Percentiles rank a stretch among this genome's conserved stretches.
These are phyloP conservation scores for Odocoileus hemionus DNA, from an alignment of 2,113 vertebrate species.

Conservation along the genomic window DNA sequence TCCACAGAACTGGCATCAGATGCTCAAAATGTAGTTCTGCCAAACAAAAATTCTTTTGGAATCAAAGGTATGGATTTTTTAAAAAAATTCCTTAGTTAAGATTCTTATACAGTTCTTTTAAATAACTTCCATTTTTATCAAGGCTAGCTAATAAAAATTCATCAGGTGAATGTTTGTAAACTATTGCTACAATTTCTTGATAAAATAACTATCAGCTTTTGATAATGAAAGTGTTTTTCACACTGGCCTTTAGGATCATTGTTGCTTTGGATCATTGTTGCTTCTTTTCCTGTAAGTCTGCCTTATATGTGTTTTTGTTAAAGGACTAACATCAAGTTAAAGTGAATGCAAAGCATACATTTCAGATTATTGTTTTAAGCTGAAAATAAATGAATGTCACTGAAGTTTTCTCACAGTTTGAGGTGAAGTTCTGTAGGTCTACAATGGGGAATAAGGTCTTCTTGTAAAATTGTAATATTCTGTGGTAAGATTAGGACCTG, in stretches of 20 bases:
- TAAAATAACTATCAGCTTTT: neutral
- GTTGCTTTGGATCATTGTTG: neutral
- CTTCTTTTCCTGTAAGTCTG: neutral
- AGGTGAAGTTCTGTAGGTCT: neutral
- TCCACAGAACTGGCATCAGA: conserved; percentile 43
- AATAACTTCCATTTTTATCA: neutral
- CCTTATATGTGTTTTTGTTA: neutral
- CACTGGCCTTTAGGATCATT: neutral
- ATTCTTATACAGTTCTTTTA: neutral
- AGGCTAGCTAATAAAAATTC: neutral
- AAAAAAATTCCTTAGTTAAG: neutral
- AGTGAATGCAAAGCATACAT: neutral
- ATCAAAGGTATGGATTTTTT: conserved; percentile 35
- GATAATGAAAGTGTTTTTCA: neutral
- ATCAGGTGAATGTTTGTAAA: neutral
- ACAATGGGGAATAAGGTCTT: neutral
- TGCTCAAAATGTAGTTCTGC: conserved; percentile 6
- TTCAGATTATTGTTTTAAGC: neutral
- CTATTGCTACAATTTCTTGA: neutral
- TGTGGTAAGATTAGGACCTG: neutral
- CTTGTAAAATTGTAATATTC: neutral
- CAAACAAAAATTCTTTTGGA: conserved; percentile 60
- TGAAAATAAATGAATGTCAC: neutral
- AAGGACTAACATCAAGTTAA: neutral
- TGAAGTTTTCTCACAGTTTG: neutral